Evolutionary conservation across 2,888 invertebrate genomes (phyloP).

Genomic region (Andrena chrysosceles): DNA sequence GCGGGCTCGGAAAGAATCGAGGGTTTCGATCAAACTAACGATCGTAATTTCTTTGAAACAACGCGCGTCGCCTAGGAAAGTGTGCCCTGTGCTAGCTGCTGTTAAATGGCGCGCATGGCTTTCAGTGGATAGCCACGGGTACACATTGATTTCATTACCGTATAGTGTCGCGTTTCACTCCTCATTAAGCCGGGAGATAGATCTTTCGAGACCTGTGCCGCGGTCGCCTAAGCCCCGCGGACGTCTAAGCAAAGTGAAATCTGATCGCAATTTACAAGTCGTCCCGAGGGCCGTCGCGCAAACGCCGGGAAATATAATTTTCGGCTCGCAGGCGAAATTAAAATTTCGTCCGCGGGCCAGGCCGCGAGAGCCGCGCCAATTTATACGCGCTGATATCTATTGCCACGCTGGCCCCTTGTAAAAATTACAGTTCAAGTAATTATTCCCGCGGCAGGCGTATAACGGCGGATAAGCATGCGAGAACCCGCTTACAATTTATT

Average conservation of each 20-base stretch:
- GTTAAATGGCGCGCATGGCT: constrained; percentile 52
- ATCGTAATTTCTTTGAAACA: neutral
- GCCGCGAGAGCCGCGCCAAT: constrained; percentile 8
- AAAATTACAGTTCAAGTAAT: constrained; percentile 51
- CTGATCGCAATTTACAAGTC: constrained; percentile 61
- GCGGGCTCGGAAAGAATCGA: neutral
- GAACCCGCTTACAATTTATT: constrained; percentile 42
- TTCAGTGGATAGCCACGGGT: constrained; percentile 34
- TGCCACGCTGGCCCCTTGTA: constrained; percentile 32
- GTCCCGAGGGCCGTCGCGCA: neutral
- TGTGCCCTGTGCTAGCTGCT: constrained; percentile 21
- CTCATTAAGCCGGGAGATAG: constrained; percentile 65
- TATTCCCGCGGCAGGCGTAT: constrained; percentile 43
- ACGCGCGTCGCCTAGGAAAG: constrained; percentile 3
- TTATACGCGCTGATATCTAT: constrained; percentile 43
- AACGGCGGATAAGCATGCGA: constrained; percentile 54
- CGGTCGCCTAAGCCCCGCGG: constrained; percentile 6
- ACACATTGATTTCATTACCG: constrained; percentile 56
- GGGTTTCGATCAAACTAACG: neutral
- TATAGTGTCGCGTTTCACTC: constrained; percentile 48
- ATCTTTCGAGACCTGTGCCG: constrained; percentile 46
- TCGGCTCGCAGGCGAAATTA: neutral
- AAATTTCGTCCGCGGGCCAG: neutral
- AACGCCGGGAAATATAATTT: constrained; percentile 24
- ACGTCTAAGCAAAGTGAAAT: constrained; percentile 63